Evolutionary conservation across 2,888 invertebrate species (phyloP).

Genomic region (Lampropteryx suffumata): DNA sequence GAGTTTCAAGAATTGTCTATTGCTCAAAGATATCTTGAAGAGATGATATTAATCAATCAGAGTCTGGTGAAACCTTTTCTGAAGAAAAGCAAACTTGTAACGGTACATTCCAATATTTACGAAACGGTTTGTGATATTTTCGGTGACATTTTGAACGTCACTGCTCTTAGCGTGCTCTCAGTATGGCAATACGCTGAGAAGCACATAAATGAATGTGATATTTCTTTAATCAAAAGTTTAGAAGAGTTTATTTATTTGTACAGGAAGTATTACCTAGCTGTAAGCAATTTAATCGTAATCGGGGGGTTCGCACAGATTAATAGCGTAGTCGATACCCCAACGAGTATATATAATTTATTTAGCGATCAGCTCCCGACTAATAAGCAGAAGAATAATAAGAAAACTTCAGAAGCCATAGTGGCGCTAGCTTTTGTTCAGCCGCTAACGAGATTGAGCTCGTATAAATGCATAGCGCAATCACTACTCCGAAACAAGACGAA

Average conservation of each 20-base stretch:
- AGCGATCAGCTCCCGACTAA: slow-evolving; percentile 80
- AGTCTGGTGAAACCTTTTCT: slow-evolving; percentile 85
- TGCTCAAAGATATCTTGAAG: slow-evolving; percentile 88
- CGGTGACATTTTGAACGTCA: slow-evolving; percentile 86
- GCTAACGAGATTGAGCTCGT: slow-evolving; percentile 83
- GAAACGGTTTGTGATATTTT: slow-evolving; percentile 86
- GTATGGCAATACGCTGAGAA: slow-evolving; percentile 87
- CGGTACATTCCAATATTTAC: slow-evolving; percentile 83
- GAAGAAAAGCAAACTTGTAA: slow-evolving; percentile 83
- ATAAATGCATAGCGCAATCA: slow-evolving; percentile 84
- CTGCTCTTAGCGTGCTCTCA: slow-evolving; percentile 86
- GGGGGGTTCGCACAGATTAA: slow-evolving; percentile 87
- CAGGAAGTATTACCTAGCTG: slow-evolving; percentile 86
- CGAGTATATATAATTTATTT: slow-evolving; percentile 80
- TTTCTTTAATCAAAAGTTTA: slow-evolving; percentile 86
- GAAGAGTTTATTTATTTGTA: slow-evolving; percentile 88
- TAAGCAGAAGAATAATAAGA: slow-evolving; percentile 80
- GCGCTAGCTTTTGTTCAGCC: slow-evolving; percentile 84
- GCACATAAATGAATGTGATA: slow-evolving; percentile 85
- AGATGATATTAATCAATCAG: slow-evolving; percentile 84
- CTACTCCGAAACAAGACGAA: slow-evolving; percentile 75
- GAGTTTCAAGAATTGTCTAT: slow-evolving; percentile 81
- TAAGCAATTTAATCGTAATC: slow-evolving; percentile 88
- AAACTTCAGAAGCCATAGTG: slow-evolving; percentile 83
- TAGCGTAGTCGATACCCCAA: slow-evolving; percentile 84